Base-by-base conservation (phyloP, 2,888 invertebrate species). In the Machimus atricapillus region DNA sequence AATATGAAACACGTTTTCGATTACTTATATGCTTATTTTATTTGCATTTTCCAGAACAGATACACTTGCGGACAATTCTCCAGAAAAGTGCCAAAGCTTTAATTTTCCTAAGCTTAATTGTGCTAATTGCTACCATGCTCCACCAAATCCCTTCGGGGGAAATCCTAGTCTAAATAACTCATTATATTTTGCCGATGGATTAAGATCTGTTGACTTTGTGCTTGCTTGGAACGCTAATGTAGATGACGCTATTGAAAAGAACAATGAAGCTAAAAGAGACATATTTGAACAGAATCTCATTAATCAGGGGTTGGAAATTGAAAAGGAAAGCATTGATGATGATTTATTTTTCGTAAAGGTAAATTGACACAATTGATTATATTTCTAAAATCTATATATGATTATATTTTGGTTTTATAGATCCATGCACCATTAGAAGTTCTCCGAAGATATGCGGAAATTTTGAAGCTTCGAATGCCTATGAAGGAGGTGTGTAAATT, bases 381-480 rank as follows among this genome's bases (percentile, higher is more conserved):
- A 46, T 46, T 46, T 46, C 43, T 73, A 56, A 58, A 9, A 16
- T 12, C 7, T 23, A 12, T 6, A 12, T 6, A 46, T 46, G 27
- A 27, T 19, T 52, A 76, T 56, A 43, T 85, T 85, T 1, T 16
- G 40, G 27, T 58, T 88, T 93, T 93, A 83, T 91, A 98, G 95
- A 95, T 98, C 88, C 97, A 98, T 92, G 97, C 97, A 0, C 97
- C 98, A 0, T 93, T 95, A 89, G 94, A 96, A 91, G 97, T 98
- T 7, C 93, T 98, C 83, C 94, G 96, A 89, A 94, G 97, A 90
- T 98, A 98, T 93, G 96, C 97, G 88, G 98, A 98, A 93, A 97
- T 98, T 90, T 94, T 98, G 90, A 98, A 98, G 92, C 94, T 98
- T 34, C 94, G 97, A 91, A 96, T 98, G 96, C 98, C 98, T 3